Percentiles rank a stretch among this genome's conserved stretches.
Evolutionary conservation across 1,140 invertebrate species (phyloP).

Genomic region (Calliopsis andreniformis): DNA sequence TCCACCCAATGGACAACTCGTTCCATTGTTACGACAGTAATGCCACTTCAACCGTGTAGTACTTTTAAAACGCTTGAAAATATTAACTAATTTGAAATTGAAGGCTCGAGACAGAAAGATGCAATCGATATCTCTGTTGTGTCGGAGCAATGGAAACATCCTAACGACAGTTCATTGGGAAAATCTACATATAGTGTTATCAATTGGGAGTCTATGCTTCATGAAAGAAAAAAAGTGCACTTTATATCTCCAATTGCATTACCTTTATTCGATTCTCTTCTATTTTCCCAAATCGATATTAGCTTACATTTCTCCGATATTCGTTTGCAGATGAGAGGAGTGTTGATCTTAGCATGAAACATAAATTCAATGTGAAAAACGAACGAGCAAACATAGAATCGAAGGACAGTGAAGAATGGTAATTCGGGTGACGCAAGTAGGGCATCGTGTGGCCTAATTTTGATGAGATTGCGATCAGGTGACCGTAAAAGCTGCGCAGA

Average conservation of each 20-base stretch:
- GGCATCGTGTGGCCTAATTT: conserved; percentile 59
- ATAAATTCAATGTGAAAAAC: not conserved
- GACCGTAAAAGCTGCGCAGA: conserved; percentile 53
- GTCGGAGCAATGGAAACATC: not conserved
- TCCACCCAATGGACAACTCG: conserved; percentile 12
- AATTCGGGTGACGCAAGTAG: conserved; percentile 21
- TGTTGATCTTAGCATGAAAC: no score
- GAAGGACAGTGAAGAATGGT: conserved; percentile 15
- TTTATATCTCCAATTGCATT: no score
- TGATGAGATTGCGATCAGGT: conserved; percentile 59
- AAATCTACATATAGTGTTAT: no score
- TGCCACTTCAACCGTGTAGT: conserved; percentile 6
- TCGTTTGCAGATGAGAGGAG: no score
- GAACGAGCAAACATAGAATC: not conserved
- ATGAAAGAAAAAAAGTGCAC: no score
- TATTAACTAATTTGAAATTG: not conserved
- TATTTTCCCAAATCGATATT: no score
- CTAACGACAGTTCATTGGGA: no score
- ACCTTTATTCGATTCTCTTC: no score
- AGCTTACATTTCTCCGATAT: no score
- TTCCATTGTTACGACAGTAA: conserved; percentile 33
- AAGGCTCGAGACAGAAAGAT: not conserved
- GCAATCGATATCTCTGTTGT: not conserved
- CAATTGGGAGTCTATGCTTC: no score
- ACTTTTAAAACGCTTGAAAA: not conserved